phyloP scores from a whole-genome alignment of 1,140 invertebrate genomes.

The Pantala flavescens region DNA sequence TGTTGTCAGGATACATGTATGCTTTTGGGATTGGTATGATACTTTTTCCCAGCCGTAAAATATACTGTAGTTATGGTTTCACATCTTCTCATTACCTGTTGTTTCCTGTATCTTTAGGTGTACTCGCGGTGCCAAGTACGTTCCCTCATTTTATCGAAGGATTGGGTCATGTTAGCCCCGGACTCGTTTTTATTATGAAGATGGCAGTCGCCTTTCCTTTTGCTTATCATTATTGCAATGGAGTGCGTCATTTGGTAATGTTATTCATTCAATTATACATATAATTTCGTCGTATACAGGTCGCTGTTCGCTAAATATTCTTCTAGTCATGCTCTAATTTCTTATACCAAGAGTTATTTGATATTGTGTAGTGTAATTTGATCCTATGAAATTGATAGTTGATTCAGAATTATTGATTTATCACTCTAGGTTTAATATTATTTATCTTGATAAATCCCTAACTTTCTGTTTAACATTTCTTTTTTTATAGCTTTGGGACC shows the following conservation, averaged over 20 bases:
- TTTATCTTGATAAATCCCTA: no score
- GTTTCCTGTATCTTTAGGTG: constrained; percentile 27
- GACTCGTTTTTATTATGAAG: constrained; percentile 24
- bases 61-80: no score
- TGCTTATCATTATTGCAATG: constrained; percentile 56
- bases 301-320: no score
- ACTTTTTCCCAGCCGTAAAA: neutral
- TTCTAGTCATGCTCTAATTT: no score
- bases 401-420: no score
- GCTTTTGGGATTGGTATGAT: constrained; percentile 35
- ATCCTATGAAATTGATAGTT: no score
- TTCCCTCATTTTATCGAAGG: constrained; percentile 43
- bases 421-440: no score
- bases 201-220: constrained; percentile 47
- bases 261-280: constrained; percentile 16
- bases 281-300: no score
- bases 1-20: constrained; percentile 38
- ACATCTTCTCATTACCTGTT: neutral
- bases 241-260: constrained; percentile 54
- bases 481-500: constrained; percentile 49
- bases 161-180: constrained; percentile 43
- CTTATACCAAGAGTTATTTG: no score
- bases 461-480: no score
- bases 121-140: constrained; percentile 41
- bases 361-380: no score